Evolutionary conservation across 2,797 vertebrate species (phyloP).

Genomic region (Pipistrellus nathusii): DNA sequence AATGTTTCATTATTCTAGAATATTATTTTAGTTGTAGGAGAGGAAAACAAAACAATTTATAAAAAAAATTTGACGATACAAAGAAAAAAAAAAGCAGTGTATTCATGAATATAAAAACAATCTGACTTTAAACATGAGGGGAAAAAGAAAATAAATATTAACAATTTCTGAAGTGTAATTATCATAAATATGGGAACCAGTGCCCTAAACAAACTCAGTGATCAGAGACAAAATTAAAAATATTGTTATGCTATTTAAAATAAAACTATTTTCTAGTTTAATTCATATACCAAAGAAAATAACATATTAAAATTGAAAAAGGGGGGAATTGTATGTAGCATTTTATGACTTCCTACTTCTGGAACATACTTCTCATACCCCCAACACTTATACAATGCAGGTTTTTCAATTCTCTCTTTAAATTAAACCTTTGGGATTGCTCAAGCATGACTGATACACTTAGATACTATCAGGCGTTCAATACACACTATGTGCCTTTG

Average conservation of each 20-base stretch:
- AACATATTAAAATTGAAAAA: slow-evolving; percentile 53
- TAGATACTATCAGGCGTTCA: slow-evolving; percentile 30
- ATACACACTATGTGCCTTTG: slow-evolving; percentile 59
- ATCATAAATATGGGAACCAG: not conserved
- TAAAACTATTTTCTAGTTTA: slow-evolving; percentile 7
- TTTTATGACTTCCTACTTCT: slow-evolving; percentile 72
- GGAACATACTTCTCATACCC: not conserved
- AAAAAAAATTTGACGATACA: not conserved
- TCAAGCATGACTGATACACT: slow-evolving; percentile 28
- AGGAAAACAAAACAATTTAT: not conserved
- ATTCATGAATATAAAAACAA: not conserved
- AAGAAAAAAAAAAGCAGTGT: not conserved
- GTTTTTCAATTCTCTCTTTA: slow-evolving; percentile 55
- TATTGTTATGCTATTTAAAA: slow-evolving; percentile 19
- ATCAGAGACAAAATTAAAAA: not conserved
- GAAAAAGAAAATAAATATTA: not conserved
- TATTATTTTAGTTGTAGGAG: not conserved
- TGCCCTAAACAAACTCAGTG: not conserved
- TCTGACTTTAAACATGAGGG: slow-evolving; percentile 11
- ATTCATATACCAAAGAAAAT: slow-evolving; percentile 35
- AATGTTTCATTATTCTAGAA: not conserved
- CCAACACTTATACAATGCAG: not conserved
- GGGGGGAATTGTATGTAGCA: not conserved
- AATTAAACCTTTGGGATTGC: slow-evolving; percentile 50
- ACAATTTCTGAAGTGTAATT: slow-evolving; percentile 43